Evolutionary conservation across 2,888 invertebrate species (phyloP).

Genomic region (Melieria picta): DNA sequence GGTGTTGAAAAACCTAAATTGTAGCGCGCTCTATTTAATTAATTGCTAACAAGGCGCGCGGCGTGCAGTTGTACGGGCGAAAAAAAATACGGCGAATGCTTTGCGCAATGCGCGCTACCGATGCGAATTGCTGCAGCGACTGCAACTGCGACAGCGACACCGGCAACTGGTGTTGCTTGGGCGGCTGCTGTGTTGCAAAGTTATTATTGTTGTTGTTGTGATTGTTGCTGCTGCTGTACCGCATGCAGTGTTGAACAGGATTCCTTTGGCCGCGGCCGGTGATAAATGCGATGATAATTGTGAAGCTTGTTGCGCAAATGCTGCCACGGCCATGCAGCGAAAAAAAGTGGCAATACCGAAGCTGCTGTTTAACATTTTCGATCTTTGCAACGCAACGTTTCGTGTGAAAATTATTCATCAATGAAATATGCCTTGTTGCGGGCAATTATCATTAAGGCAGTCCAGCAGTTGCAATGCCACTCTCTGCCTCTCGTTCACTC

Average conservation of each 20-base stretch:
- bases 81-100: background rate
- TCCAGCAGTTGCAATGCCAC: conserved; percentile 1
- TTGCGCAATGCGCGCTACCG: background rate
- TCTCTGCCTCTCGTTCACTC: background rate
- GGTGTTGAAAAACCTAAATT: conserved; percentile 32
- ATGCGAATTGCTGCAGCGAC: background rate
- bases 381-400: background rate
- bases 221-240: conserved; percentile 7
- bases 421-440: conserved; percentile 6
- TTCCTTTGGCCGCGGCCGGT: conserved; percentile 12
- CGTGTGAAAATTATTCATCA: conserved; percentile 18
- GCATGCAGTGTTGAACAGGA: background rate
- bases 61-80: conserved; percentile 1
- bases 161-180: background rate
- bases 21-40: conserved; percentile 38
- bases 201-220: background rate
- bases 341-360: conserved; percentile 13
- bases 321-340: conserved; percentile 21
- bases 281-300: conserved; percentile 29
- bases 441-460: conserved; percentile 25
- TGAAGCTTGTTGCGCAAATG: conserved; percentile 15
- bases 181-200: background rate
- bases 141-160: conserved; percentile 1
- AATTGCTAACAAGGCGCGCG: conserved; percentile 39
- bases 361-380: background rate